phyloP scores from a whole-genome alignment of 1,140 invertebrate species.

The Rhizoglyphus robini region DNA sequence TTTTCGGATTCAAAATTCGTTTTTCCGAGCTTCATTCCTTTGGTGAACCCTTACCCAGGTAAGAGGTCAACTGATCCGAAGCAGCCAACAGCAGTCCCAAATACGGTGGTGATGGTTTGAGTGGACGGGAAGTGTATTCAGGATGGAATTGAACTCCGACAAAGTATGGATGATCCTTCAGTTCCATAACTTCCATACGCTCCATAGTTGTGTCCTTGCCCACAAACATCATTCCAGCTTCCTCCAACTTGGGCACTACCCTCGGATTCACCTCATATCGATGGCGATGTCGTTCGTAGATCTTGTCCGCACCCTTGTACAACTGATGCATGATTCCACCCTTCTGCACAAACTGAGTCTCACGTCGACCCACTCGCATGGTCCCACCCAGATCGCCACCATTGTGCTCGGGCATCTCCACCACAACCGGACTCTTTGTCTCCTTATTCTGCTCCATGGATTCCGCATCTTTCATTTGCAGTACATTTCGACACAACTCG shows the following conservation, averaged over 20 bases:
- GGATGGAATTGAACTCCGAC: too few species aligned
- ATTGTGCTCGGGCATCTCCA: constrained; percentile 98
- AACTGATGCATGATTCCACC: constrained; percentile 28
- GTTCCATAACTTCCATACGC: constrained; percentile 73
- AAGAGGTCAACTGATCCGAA: constrained; percentile 8
- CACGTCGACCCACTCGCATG: constrained; percentile 86
- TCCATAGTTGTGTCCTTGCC: constrained; percentile 44
- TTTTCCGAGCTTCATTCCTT: too few species aligned
- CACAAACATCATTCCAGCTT: too few species aligned
- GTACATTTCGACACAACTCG: constrained; percentile 80
- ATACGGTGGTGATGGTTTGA: too few species aligned
- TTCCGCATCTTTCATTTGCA: constrained; percentile 48
- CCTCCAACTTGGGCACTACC: too few species aligned
- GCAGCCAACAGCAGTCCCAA: constrained; percentile 59
- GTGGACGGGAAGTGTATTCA: too few species aligned
- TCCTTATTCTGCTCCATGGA: constrained; percentile 69
- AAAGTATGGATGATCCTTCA: too few species aligned
- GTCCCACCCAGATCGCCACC: constrained; percentile 83
- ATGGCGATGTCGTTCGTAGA: constrained; percentile 95
- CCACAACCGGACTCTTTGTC: constrained; percentile 63
- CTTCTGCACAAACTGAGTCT: constrained; percentile 56
- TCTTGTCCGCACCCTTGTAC: too few species aligned
- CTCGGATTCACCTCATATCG: constrained; percentile 83
- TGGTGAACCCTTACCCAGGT: too few species aligned
- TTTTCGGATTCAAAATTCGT: too few species aligned